A percentile compares a stretch with the other conserved stretches of the same genome.
Conservation (phyloP, 2,888 invertebrate genomes). For the Synanthedon myopaeformis region DNA sequence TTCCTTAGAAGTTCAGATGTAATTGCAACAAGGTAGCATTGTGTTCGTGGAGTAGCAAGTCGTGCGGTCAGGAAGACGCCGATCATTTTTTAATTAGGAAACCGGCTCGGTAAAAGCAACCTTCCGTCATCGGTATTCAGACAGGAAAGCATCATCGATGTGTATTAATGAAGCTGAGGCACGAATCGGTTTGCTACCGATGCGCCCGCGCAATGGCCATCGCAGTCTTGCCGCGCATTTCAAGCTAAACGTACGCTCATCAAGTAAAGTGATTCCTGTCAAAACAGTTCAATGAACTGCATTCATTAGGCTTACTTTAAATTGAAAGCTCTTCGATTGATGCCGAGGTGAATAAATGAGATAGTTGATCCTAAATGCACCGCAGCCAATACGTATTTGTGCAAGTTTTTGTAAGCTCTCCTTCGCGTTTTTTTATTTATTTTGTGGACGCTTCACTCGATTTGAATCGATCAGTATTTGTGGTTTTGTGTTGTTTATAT, state of each 20-base stretch:
- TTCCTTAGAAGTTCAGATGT: neutral
- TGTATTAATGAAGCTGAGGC: conserved; percentile 58
- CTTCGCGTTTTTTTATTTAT: neutral
- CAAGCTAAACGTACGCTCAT: conserved; percentile 38
- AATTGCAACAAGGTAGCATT: conserved; percentile 4
- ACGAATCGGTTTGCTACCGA: conserved; percentile 31
- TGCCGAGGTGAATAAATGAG: neutral
- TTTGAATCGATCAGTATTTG: no score
- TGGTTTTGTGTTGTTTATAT: no score
- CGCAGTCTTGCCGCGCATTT: conserved; percentile 47
- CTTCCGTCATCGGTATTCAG: conserved; percentile 54
- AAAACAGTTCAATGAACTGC: conserved; percentile 34
- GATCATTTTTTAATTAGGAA: conserved; percentile 63
- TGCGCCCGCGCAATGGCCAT: conserved; percentile 30
- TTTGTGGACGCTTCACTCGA: no score
- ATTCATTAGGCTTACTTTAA: neutral
- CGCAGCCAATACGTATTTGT: neutral
- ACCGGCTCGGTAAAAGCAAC: conserved; percentile 59
- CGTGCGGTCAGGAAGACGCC: conserved; percentile 23
- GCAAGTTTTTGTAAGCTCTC: neutral
- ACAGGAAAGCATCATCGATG: conserved; percentile 62
- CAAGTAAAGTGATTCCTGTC: conserved; percentile 22
- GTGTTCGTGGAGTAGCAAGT: conserved; percentile 7
- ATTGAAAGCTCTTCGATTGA: neutral
- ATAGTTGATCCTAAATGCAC: neutral